Percentiles rank a stretch among this genome's conserved stretches.
phyloP scores from a whole-genome alignment of 1,140 invertebrate genomes.

The Holcopasites calliopsidis region DNA sequence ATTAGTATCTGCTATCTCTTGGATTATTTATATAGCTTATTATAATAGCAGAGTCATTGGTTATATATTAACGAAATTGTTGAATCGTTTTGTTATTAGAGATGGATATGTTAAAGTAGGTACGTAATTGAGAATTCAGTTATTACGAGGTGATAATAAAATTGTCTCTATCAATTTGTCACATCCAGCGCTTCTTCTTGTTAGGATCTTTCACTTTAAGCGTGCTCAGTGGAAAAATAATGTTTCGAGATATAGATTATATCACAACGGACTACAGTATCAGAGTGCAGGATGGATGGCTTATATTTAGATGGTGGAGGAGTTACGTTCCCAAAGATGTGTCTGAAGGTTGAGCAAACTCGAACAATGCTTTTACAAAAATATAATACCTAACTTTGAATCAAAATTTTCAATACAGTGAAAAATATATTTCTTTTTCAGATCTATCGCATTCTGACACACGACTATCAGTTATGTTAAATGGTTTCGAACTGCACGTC shows the following conservation, averaged over 20 bases:
- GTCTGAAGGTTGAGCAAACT: slow-evolving; percentile 87
- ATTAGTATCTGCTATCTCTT: slow-evolving; percentile 88
- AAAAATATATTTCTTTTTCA: slow-evolving; percentile 77
- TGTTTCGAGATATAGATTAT: slow-evolving; percentile 98
- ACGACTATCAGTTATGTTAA: slow-evolving; percentile 94
- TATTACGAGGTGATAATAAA: not conserved
- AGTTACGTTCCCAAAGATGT: slow-evolving; percentile 97
- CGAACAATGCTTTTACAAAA: not conserved
- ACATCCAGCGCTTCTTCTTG: slow-evolving; percentile 62
- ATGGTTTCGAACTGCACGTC: slow-evolving; percentile 97
- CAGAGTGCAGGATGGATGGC: slow-evolving; percentile 97
- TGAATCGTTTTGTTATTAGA: slow-evolving; percentile 92
- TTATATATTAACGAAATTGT: slow-evolving; percentile 92
- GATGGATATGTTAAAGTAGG: slow-evolving; percentile 95
- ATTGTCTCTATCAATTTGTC: slow-evolving; percentile 28
- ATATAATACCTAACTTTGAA: slow-evolving; percentile 1
- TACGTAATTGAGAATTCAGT: slow-evolving; percentile 76
- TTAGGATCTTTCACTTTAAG: slow-evolving; percentile 96
- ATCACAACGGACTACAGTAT: slow-evolving; percentile 97
- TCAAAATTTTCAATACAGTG: not conserved
- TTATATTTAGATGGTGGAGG: slow-evolving; percentile 98
- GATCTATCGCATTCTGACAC: slow-evolving; percentile 98
- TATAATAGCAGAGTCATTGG: slow-evolving; percentile 96
- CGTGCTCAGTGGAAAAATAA: slow-evolving; percentile 97
- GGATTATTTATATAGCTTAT: slow-evolving; percentile 97